These are phyloP conservation scores for Alsophila aescularia DNA, from an alignment of 2,888 invertebrate species.

Conservation along the genomic window DNA sequence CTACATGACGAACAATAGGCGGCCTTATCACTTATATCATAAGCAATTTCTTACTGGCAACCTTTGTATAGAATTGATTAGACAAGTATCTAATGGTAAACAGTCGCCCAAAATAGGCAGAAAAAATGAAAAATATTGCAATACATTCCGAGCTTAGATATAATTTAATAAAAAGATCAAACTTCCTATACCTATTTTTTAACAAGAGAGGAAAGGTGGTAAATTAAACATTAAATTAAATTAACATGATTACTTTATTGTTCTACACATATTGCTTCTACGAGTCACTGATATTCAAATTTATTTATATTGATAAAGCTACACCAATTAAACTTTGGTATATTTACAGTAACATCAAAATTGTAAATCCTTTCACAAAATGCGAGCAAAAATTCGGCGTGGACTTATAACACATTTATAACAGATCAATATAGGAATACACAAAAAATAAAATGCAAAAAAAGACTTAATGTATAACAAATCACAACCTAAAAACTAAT, in stretches of 20 bases:
- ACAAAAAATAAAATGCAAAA: neutral
- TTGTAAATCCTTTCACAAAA: neutral
- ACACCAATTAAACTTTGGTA: conserved; percentile 16
- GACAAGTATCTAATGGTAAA: no score
- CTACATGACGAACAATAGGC: no score
- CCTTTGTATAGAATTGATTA: no score
- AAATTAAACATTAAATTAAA: neutral
- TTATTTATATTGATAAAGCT: conserved; percentile 10
- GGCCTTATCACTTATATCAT: no score
- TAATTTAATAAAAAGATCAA: no score
- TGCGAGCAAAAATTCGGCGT: neutral
- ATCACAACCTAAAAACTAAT: conserved; percentile 1
- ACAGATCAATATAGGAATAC: neutral
- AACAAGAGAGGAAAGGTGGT: no score
- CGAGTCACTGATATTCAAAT: conserved; percentile 11
- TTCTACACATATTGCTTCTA: conserved; percentile 34
- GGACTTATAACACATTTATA: neutral
- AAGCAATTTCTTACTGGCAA: no score
- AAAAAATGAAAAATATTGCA: no score
- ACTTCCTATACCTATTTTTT: no score
- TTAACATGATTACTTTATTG: conserved; percentile 27
- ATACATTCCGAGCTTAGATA: no score
- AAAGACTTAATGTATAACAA: neutral
- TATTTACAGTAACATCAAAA: conserved; percentile 7
- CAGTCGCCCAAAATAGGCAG: no score